Evolutionary conservation across 2,113 vertebrate species (phyloP).

Genomic region (Azemiops feae): DNA sequence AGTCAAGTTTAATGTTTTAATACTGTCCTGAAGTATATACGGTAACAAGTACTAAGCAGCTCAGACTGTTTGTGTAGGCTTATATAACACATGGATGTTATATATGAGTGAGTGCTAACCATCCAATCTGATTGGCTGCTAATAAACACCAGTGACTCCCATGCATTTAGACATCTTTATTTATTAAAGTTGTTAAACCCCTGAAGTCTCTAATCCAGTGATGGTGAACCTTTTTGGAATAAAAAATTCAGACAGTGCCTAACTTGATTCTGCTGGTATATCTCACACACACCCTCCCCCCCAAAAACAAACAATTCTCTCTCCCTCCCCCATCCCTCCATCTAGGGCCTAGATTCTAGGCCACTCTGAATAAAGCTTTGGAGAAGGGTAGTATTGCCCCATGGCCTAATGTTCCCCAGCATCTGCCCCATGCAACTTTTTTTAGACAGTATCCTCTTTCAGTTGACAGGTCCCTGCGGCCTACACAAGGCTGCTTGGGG

Average conservation of each 20-base stretch:
- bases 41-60: not conserved
- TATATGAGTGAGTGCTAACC: not conserved
- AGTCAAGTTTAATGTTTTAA: not conserved
- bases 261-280: not conserved
- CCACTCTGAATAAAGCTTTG: not conserved
- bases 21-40: not conserved
- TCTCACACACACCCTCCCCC: not conserved
- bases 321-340: no score
- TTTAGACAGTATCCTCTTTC: not conserved
- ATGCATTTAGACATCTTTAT: not conserved
- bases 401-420: not conserved
- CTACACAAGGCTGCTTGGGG: not conserved
- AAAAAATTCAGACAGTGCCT: not conserved
- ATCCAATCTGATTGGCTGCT: not conserved
- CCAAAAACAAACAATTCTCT: not conserved
- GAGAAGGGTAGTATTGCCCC: not conserved
- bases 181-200: not conserved
- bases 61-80: not conserved
- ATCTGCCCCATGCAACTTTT: not conserved
- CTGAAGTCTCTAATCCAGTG: not conserved
- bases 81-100: not conserved
- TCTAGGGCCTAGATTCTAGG: no score
- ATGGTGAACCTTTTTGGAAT: not conserved
- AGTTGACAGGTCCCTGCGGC: not conserved
- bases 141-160: no score